Evolutionary conservation across 2,113 vertebrate species (phyloP).

Genomic region (Pagrus major): DNA sequence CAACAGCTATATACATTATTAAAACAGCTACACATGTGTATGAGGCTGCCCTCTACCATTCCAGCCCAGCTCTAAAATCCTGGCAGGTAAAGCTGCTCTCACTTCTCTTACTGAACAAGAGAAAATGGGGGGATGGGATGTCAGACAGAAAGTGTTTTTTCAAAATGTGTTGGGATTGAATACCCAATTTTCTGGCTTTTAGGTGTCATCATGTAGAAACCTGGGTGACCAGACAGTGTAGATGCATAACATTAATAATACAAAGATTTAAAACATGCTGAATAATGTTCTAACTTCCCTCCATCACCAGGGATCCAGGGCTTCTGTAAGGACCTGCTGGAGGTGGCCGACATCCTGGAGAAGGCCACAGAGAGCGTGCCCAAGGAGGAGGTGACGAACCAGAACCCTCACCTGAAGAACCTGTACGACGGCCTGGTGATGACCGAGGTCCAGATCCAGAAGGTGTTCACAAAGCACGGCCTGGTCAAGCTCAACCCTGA

Average conservation of each 20-base stretch:
- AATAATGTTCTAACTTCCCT: background rate
- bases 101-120: too few species aligned
- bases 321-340: conserved; percentile 97
- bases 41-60: too few species aligned
- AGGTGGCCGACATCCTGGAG: conserved; percentile 96
- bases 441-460: conserved; percentile 95
- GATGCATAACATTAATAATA: background rate
- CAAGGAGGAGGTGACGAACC: conserved; percentile 88
- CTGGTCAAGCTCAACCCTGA: conserved; percentile 90
- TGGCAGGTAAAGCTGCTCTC: too few species aligned
- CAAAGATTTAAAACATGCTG: background rate
- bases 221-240: background rate
- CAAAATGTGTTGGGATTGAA: too few species aligned
- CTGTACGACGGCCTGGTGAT: conserved; percentile 95
- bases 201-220: background rate
- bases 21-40: too few species aligned
- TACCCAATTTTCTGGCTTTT: too few species aligned
- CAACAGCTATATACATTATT: too few species aligned
- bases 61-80: too few species aligned
- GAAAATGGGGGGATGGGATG: too few species aligned
- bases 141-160: too few species aligned
- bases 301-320: conserved; percentile 90
- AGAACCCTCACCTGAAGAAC: conserved; percentile 96
- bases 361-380: conserved; percentile 96
- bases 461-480: conserved; percentile 96